Percentiles rank a stretch among this genome's conserved stretches.
Conservation (phyloP, 1,140 invertebrate species). For the Drosophila nigrodunni region DNA sequence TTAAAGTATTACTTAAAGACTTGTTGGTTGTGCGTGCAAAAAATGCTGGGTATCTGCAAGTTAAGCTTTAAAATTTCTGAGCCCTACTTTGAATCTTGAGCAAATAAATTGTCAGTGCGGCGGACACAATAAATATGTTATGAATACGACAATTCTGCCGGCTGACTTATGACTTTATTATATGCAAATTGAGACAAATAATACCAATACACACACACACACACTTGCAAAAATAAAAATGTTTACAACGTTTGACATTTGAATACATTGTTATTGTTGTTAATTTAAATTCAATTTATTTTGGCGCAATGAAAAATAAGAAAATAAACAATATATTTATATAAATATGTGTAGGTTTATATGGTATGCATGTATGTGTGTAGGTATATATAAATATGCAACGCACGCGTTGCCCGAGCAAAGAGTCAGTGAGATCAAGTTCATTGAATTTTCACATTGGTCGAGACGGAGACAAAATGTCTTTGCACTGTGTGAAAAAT, state of each 20-base stretch:
- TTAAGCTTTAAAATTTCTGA: constrained; percentile 5
- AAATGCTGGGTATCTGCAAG: constrained; percentile 21
- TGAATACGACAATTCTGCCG: constrained; percentile 71
- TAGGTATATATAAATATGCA: constrained; percentile 45
- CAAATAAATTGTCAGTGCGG: constrained; percentile 14
- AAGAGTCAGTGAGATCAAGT: constrained; percentile 69
- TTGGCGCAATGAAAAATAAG: constrained; percentile 11
- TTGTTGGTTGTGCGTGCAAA: too few relatives aligned
- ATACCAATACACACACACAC: constrained; percentile 33
- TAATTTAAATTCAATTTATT: constrained; percentile 61
- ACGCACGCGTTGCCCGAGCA: constrained; percentile 47
- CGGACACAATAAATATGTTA: constrained; percentile 72
- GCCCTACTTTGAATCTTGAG: constrained; percentile 9
- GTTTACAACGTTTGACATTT: constrained; percentile 70
- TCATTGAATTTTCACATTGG: constrained; percentile 74
- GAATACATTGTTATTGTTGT: constrained; percentile 70
- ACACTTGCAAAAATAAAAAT: constrained; percentile 12
- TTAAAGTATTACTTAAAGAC: too few relatives aligned
- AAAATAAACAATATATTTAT: background rate
- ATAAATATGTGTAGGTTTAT: background rate
- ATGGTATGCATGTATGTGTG: background rate
- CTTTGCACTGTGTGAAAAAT: constrained; percentile 53
- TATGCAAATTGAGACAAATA: constrained; percentile 80
- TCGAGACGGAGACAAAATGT: constrained; percentile 43
- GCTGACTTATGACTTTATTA: constrained; percentile 79